Evolutionary conservation across 2,888 invertebrate genomes (phyloP).

Genomic region (Octonoba sinensis): DNA sequence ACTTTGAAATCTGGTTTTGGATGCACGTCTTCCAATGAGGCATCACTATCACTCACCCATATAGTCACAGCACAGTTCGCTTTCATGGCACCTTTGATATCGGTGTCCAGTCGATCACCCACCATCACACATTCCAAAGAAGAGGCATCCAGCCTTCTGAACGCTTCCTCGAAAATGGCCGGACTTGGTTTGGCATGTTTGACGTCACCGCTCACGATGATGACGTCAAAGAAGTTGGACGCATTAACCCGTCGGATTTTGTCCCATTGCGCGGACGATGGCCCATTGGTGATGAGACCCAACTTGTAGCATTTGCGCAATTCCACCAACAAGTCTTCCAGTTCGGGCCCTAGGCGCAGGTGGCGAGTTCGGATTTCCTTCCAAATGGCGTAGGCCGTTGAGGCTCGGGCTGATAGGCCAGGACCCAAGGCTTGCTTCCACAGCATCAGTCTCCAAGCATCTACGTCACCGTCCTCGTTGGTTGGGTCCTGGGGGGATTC

Average conservation of each 20-base stretch:
- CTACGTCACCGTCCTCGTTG: conserved; percentile 75
- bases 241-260: conserved; percentile 76
- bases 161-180: conserved; percentile 84
- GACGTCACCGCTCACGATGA: conserved; percentile 82
- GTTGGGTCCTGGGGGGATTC: conserved; percentile 84
- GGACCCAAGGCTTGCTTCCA: conserved; percentile 85
- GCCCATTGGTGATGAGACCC: conserved; percentile 88
- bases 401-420: conserved; percentile 80
- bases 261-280: conserved; percentile 89
- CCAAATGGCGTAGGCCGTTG: conserved; percentile 83
- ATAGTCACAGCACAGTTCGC: conserved; percentile 84
- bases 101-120: conserved; percentile 89
- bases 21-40: conserved; percentile 25
- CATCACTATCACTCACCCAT: conserved; percentile 77
- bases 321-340: conserved; percentile 79
- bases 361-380: conserved; percentile 83
- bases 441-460: conserved; percentile 82
- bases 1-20: conserved; percentile 65
- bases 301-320: conserved; percentile 79
- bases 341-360: conserved; percentile 79
- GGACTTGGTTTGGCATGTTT: conserved; percentile 89
- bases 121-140: conserved; percentile 86
- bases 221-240: conserved; percentile 65
- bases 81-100: conserved; percentile 85
- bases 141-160: conserved; percentile 81